These are phyloP conservation scores for Nyctalus aviator DNA, from an alignment of 2,797 vertebrate genomes.

Conservation along the genomic window DNA sequence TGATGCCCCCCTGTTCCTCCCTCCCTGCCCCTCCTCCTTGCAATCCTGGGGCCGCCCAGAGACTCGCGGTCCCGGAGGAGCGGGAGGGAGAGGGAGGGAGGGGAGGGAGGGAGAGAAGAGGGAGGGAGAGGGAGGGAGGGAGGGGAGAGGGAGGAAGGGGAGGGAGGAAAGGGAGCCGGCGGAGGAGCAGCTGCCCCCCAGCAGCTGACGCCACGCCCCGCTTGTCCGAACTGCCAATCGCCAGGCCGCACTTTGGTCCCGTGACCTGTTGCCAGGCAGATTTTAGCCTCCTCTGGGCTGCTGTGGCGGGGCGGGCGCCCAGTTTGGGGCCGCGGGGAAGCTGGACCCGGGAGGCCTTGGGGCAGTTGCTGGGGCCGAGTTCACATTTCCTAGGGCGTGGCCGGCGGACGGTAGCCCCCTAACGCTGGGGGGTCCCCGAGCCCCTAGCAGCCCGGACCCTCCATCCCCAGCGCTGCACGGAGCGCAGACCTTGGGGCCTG, in stretches of 20 bases:
- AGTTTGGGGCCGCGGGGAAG: no score
- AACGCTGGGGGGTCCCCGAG: background rate
- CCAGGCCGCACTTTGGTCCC: background rate
- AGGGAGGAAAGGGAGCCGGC: accelerated
- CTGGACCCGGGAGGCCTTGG: background rate
- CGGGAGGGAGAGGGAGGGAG: background rate
- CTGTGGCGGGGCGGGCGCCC: accelerated
- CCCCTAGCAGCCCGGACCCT: background rate
- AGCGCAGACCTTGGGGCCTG: background rate
- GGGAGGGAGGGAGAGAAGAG: no score
- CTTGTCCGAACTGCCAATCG: background rate
- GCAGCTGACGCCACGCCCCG: background rate
- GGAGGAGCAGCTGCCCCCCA: background rate
- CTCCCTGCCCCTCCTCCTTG: background rate
- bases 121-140: background rate
- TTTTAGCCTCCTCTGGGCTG: background rate
- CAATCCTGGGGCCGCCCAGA: background rate
- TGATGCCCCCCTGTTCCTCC: background rate
- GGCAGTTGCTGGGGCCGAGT: background rate
- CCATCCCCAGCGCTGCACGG: background rate
- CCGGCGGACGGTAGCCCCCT: background rate
- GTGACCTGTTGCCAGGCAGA: conserved; percentile 13
- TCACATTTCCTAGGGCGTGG: background rate
- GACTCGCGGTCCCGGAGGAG: background rate
- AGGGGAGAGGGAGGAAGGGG: no score